phyloP scores from a whole-genome alignment of 2,113 vertebrate genomes.

The Upupa epops region DNA sequence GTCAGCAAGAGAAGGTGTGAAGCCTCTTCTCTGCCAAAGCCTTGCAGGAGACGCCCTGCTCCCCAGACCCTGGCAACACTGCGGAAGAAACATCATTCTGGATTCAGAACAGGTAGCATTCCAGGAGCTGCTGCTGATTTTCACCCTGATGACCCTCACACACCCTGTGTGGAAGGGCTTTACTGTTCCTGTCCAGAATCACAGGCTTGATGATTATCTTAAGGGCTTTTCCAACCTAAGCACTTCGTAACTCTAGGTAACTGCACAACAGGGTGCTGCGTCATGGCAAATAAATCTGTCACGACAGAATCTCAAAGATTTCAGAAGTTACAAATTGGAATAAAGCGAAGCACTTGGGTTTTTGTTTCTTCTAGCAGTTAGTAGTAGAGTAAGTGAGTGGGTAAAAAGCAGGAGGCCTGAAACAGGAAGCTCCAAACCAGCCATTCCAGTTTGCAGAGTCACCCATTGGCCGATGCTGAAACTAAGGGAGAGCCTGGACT shows the following conservation, averaged over 20 bases:
- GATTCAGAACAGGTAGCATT: background rate
- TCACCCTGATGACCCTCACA: background rate
- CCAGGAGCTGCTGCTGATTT: fast-evolving
- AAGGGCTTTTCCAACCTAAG: too few species aligned
- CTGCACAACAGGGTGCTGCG: too few species aligned
- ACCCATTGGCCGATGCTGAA: too few species aligned
- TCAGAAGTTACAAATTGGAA: background rate
- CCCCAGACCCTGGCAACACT: fast-evolving
- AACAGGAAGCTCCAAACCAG: too few species aligned
- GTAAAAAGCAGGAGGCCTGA: too few species aligned
- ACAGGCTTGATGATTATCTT: too few species aligned
- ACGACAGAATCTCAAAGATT: background rate
- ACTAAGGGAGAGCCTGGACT: too few species aligned
- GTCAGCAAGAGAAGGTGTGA: fast-evolving
- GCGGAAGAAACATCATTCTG: fast-evolving
- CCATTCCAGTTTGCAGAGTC: too few species aligned
- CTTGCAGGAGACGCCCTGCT: background rate
- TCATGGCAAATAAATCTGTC: too few species aligned
- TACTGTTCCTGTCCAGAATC: background rate
- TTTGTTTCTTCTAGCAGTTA: too few species aligned
- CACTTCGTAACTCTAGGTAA: too few species aligned
- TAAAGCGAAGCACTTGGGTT: background rate
- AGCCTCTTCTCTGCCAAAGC: background rate
- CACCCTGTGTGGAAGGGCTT: background rate
- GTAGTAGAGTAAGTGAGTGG: too few species aligned